Conservation (phyloP, 2,888 invertebrate genomes). For the Metallyticus violacea region DNA sequence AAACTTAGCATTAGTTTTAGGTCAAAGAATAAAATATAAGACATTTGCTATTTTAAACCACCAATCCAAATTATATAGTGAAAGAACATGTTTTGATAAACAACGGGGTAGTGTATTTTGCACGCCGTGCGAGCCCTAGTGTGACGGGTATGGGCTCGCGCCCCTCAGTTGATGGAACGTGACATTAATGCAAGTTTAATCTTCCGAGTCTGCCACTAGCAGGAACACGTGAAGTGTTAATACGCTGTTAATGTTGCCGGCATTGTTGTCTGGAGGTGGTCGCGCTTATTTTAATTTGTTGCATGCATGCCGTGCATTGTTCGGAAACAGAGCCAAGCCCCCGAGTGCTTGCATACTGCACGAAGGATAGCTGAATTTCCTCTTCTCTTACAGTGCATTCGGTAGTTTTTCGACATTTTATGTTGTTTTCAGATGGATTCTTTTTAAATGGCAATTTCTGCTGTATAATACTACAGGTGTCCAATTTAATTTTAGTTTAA, state of each 20-base stretch:
- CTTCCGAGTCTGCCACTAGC: neutral
- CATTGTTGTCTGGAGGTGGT: neutral
- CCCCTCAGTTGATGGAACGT: too few relatives aligned
- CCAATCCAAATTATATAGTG: too few relatives aligned
- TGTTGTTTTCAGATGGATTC: too few relatives aligned
- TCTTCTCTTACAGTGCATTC: neutral
- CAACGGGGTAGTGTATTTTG: neutral
- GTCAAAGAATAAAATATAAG: too few relatives aligned
- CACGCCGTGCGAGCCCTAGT: too few relatives aligned
- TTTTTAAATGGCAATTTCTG: too few relatives aligned
- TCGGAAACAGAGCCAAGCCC: neutral
- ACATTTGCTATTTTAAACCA: too few relatives aligned
- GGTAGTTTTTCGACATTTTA: too few relatives aligned
- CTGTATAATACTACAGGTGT: too few relatives aligned
- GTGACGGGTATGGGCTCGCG: too few relatives aligned
- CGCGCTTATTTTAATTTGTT: neutral
- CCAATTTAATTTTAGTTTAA: too few relatives aligned
- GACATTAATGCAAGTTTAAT: neutral
- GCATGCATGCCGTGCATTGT: neutral
- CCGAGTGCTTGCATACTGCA: neutral
- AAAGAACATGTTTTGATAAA: neutral
- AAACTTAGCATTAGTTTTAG: too few relatives aligned
- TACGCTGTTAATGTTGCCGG: neutral
- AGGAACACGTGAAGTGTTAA: neutral
- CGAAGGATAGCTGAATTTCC: neutral